Evolutionary conservation across 1,140 invertebrate species (phyloP).

Genomic region (Trissolcus basalis): DNA sequence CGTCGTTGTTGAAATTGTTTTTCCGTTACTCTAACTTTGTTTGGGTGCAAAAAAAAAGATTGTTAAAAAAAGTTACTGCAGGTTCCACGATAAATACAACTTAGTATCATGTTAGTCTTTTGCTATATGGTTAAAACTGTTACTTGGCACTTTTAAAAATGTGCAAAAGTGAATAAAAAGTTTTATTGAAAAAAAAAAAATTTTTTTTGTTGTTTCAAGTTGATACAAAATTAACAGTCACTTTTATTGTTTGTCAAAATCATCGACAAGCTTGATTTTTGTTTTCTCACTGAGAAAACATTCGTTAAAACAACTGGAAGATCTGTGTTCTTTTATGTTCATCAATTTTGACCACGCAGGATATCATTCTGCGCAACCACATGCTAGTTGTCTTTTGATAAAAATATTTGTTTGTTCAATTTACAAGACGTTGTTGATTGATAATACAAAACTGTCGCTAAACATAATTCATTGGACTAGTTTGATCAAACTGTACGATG

Average conservation of each 20-base stretch:
- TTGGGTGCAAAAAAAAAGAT: neutral
- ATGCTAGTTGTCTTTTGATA: slow-evolving; percentile 14
- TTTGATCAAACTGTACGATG: slow-evolving; percentile 26
- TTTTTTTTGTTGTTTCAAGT: neutral
- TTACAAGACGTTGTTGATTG: slow-evolving; percentile 12
- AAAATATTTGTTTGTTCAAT: slow-evolving; percentile 7
- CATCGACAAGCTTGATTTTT: too few species aligned
- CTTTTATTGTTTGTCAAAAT: neutral
- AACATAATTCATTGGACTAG: slow-evolving; percentile 36
- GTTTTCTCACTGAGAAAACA: too few species aligned
- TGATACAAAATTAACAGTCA: slow-evolving; percentile 34
- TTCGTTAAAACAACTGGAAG: too few species aligned
- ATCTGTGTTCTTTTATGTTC: too few species aligned
- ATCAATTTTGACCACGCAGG: too few species aligned
- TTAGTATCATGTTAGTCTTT: too few species aligned
- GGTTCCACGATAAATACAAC: too few species aligned
- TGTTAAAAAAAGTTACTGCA: neutral
- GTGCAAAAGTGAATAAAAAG: slow-evolving; percentile 49
- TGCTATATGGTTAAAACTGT: neutral
- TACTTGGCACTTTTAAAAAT: slow-evolving; percentile 75
- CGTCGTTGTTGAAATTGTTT: too few species aligned
- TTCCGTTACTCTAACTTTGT: too few species aligned
- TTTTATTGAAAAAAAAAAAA: slow-evolving; percentile 16
- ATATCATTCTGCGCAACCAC: too few species aligned
- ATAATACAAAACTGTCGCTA: neutral